A percentile compares a stretch with the other conserved stretches of the same genome.
Conservation (phyloP, 1,140 invertebrate species). For the Helicoverpa armigera region DNA sequence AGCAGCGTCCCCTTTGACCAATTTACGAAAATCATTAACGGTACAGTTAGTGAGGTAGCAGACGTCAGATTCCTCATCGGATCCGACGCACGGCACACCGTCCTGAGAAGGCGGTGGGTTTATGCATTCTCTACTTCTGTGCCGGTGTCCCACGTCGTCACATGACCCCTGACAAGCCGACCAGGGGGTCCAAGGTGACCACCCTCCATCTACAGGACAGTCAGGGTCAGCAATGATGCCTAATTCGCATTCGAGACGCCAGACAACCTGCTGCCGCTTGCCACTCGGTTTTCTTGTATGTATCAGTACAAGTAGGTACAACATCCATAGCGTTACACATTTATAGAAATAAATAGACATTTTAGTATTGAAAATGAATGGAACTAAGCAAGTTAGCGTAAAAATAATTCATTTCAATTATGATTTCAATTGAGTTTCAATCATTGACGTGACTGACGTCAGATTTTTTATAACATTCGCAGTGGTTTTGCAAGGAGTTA, state of each 20-base stretch:
- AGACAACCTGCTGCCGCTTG: slow-evolving; percentile 68
- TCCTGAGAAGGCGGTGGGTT: slow-evolving; percentile 75
- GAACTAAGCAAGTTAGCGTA: neutral
- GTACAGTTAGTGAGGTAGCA: slow-evolving; percentile 76
- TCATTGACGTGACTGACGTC: neutral
- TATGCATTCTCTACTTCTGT: slow-evolving; percentile 67
- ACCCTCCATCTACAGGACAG: slow-evolving; percentile 78
- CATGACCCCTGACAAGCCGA: slow-evolving; percentile 71
- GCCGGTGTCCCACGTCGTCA: slow-evolving; percentile 71
- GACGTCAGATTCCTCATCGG: slow-evolving; percentile 70
- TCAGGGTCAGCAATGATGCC: slow-evolving; percentile 73
- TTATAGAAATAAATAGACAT: slow-evolving; percentile 28
- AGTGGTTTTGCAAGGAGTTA: too few relatives aligned
- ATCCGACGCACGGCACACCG: slow-evolving; percentile 70
- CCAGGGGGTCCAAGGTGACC: slow-evolving; percentile 77
- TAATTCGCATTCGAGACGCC: slow-evolving; percentile 78
- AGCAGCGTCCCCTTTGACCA: slow-evolving; percentile 64
- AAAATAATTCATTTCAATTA: neutral
- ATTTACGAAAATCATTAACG: slow-evolving; percentile 67
- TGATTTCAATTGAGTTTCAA: neutral
- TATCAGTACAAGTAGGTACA: slow-evolving; percentile 1
- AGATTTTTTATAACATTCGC: too few relatives aligned
- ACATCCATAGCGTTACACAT: slow-evolving; percentile 19
- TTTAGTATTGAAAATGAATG: neutral
- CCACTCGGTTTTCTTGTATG: slow-evolving; percentile 67